These are phyloP conservation scores for Allobates femoralis DNA, from an alignment of 2,797 vertebrate species.

Conservation along the genomic window DNA sequence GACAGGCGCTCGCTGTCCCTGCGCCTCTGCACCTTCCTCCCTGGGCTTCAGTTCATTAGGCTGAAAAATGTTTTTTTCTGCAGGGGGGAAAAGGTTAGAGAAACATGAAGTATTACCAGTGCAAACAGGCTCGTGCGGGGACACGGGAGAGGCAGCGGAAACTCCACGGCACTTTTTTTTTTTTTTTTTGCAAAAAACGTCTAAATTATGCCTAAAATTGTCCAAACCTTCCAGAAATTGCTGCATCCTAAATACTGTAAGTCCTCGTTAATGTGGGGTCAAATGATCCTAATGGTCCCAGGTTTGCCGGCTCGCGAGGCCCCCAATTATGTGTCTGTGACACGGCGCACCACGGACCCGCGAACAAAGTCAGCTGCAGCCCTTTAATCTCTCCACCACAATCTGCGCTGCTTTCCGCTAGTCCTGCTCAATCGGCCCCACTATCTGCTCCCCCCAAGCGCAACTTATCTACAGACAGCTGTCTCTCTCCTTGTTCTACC, in stretches of 20 bases:
- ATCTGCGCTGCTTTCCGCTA: background rate
- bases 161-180: background rate
- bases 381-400: background rate
- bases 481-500: background rate
- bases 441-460: background rate
- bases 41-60: conserved; percentile 56
- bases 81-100: conserved; percentile 56
- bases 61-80: conserved; percentile 43
- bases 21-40: conserved; percentile 43
- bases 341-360: background rate
- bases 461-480: background rate
- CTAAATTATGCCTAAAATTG: conserved; percentile 27
- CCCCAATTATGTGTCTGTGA: conserved; percentile 24
- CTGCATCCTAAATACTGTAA: background rate
- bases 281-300: background rate
- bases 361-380: conserved; percentile 11
- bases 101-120: conserved; percentile 49
- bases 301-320: background rate
- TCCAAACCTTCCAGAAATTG: conserved; percentile 3
- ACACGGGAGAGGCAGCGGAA: background rate
- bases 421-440: background rate
- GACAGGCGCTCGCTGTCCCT: conserved; percentile 50
- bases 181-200: background rate
- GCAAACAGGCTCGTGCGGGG: conserved; percentile 23
- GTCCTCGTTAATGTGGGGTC: background rate